Percentiles rank a stretch among this genome's conserved stretches.
These are phyloP conservation scores for Branchipolynoe longqiensis DNA, from an alignment of 2,888 invertebrate genomes.

Conservation along the genomic window DNA sequence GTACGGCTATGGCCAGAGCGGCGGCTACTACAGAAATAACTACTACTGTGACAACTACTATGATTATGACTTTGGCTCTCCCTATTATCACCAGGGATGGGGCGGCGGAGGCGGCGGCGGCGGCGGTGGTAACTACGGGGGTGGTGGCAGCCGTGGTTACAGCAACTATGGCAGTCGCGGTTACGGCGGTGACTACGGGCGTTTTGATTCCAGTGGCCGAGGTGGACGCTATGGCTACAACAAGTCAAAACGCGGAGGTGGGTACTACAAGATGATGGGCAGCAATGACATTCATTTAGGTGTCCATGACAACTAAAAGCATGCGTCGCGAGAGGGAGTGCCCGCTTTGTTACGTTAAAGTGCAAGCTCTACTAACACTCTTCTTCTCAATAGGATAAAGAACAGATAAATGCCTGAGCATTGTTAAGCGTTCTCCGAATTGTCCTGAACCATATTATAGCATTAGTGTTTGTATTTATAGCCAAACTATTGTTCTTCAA, in stretches of 20 bases:
- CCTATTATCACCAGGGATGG: conserved; percentile 79
- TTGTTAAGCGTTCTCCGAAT: conserved; percentile 51
- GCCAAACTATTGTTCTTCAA: conserved; percentile 57
- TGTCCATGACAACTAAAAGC: conserved; percentile 54
- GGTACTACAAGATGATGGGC: conserved; percentile 55
- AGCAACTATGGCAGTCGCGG: conserved; percentile 50
- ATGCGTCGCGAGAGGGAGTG: conserved; percentile 43
- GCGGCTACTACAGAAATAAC: conserved; percentile 77
- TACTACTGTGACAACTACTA: conserved; percentile 52
- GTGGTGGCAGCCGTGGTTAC: conserved; percentile 82
- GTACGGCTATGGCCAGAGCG: conserved; percentile 76
- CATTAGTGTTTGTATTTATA: conserved; percentile 58
- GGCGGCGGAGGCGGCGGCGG: conserved; percentile 82
- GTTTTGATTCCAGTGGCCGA: conserved; percentile 48
- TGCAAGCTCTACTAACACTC: conserved; percentile 56
- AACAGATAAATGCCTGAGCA: conserved; percentile 48
- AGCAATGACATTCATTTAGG: conserved; percentile 53
- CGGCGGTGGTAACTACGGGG: conserved; percentile 77
- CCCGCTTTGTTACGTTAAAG: conserved; percentile 47
- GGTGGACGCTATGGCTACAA: conserved; percentile 53
- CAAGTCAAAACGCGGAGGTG: conserved; percentile 55
- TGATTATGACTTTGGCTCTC: conserved; percentile 77
- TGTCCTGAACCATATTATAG: conserved; percentile 56
- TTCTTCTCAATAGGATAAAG: conserved; percentile 48
- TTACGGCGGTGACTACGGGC: conserved; percentile 43